phyloP scores from a whole-genome alignment of 2,888 invertebrate genomes.

The Herminia tarsipennalis region DNA sequence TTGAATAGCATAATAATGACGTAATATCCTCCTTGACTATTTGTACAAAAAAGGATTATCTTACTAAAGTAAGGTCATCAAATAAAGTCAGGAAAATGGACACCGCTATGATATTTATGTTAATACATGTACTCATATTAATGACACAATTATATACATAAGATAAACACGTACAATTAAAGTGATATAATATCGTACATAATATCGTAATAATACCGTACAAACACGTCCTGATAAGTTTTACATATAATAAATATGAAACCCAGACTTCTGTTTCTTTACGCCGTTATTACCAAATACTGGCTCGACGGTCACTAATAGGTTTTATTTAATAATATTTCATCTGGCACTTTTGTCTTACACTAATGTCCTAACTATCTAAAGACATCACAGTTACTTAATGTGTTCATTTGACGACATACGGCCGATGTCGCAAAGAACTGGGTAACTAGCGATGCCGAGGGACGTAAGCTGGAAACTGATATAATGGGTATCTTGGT shows the following conservation, averaged over 20 bases:
- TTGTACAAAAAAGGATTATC: constrained; percentile 16
- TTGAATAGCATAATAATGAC: constrained; percentile 4
- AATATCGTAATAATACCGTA: no score
- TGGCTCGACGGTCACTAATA: constrained; percentile 13
- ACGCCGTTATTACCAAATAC: constrained; percentile 8
- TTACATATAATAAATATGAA: constrained; percentile 23
- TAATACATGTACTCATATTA: background rate
- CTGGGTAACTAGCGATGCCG: constrained; percentile 58
- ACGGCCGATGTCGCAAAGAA: constrained; percentile 33
- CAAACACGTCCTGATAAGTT: constrained; percentile 8
- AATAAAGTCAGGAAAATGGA: constrained; percentile 4
- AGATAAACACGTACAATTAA: background rate
- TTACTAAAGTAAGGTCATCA: constrained; percentile 19
- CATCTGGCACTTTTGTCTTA: constrained; percentile 79
- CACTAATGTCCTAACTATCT: constrained; percentile 56
- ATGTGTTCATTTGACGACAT: constrained; percentile 32
- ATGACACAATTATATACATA: background rate
- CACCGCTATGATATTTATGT: background rate
- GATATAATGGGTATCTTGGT: constrained; percentile 55
- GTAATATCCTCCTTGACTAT: constrained; percentile 7
- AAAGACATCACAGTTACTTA: constrained; percentile 65
- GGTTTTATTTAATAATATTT: constrained; percentile 36
- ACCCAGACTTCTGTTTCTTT: constrained; percentile 10
- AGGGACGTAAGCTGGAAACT: constrained; percentile 72
- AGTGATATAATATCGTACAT: no score